Conservation (phyloP, 1,140 invertebrate genomes). For the Ridgeia piscesae region DNA sequence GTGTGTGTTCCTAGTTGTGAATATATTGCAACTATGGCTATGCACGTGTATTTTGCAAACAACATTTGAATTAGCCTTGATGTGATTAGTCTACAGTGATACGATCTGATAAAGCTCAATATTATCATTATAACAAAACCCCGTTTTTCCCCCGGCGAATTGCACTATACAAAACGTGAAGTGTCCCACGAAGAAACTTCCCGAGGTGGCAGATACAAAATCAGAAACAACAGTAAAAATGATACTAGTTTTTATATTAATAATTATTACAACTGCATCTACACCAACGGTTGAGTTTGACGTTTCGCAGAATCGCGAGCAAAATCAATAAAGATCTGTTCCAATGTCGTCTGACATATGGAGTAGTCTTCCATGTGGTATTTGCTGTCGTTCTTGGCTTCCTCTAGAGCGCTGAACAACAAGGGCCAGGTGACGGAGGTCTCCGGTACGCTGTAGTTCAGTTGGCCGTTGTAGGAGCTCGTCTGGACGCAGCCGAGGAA, state of each 20-base stretch:
- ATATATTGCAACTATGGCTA: too few species aligned
- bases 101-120: too few species aligned
- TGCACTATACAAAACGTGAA: too few species aligned
- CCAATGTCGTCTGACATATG: slow-evolving; percentile 75
- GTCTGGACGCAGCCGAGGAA: slow-evolving; percentile 58
- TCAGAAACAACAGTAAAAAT: not conserved
- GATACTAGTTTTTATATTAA: not conserved
- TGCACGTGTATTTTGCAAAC: too few species aligned
- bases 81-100: too few species aligned
- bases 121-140: too few species aligned
- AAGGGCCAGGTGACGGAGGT: slow-evolving; percentile 63
- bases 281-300: not conserved
- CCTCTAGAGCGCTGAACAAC: slow-evolving; percentile 68
- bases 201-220: not conserved
- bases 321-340: slow-evolving; percentile 67
- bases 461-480: slow-evolving; percentile 73
- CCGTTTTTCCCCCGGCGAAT: too few species aligned
- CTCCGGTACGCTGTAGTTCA: slow-evolving; percentile 64
- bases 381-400: slow-evolving; percentile 57
- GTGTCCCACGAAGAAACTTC: not conserved
- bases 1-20: too few species aligned
- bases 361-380: slow-evolving; percentile 73
- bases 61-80: too few species aligned
- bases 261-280: not conserved
- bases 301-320: slow-evolving; percentile 36